Base-by-base conservation (phyloP, 2,797 vertebrate species). In the Acropternis orthonyx region DNA sequence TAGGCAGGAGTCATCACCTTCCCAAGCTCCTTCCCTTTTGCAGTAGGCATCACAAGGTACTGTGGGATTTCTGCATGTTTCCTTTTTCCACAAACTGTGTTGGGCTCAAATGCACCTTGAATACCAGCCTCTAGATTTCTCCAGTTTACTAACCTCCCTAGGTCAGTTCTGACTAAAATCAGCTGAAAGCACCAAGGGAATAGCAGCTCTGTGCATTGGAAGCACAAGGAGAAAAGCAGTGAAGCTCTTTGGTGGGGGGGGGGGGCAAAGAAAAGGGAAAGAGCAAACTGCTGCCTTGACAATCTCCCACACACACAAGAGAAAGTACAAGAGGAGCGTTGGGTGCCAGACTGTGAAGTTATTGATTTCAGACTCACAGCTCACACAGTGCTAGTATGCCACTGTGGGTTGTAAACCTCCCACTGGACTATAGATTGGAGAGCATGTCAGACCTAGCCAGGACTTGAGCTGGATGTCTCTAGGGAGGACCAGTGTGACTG, bases 271-370 rank as follows among this genome's bases (percentile, higher is more conserved):
- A 12, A 67, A 81, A 67, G 16, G 14, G 10, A 65, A n/a, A 84
- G 43, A 43, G 46, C 58, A 49, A 14, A 62, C 8, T 61, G 26
- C 54, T 75, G 51, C n/a, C n/a, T 78, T 90, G 55, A 68, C 0
- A 0, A 48, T 41, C 15, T 59, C 44, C 1, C 4, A 0, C 32
- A 37, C 17, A 69, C 10, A 16, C 8, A 79, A 14, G 7, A 75
- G 41, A 56, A 77, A 39, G 37, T 49, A 46, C 26, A 67, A 61
- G 54, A 88, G 28, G 5, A 55, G 6, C 15, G 28, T 81, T 62
- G 88, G 52, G 26, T 88, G 44, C 30, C 58, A 88, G 73, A 81
- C 46, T 39, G 13, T 71, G 61, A 46, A 72, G 68, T 61, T 73
- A 65, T 32, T 19, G 54, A 58, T 72, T 92, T 85, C 65, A 81